Evolutionary conservation across 2,888 invertebrate species (phyloP).

Genomic region (Malacosoma neustria): DNA sequence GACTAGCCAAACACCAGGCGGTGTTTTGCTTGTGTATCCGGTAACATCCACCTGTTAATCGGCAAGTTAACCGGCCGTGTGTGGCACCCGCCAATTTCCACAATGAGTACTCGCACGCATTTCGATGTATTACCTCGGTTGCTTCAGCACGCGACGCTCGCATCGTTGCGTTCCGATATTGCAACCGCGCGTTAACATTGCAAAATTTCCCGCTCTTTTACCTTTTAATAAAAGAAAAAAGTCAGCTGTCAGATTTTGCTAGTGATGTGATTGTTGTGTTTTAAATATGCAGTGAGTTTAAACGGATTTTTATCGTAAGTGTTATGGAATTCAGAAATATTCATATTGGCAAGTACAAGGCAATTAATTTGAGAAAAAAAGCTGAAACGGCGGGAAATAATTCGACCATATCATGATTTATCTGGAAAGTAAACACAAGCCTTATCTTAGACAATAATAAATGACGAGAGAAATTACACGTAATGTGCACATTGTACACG

Average conservation of each 20-base stretch:
- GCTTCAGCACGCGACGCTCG: conserved; percentile 61
- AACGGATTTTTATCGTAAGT: conserved; percentile 1
- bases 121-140: conserved; percentile 50
- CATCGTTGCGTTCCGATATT: conserved; percentile 47
- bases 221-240: conserved; percentile 18
- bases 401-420: not conserved
- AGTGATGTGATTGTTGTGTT: conserved; percentile 25
- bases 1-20: too few species aligned
- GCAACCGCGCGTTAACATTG: conserved; percentile 24
- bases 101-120: conserved; percentile 44
- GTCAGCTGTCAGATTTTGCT: conserved; percentile 21
- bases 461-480: not conserved
- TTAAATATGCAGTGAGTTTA: conserved; percentile 4
- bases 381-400: not conserved
- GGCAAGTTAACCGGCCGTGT: conserved; percentile 17
- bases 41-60: conserved; percentile 6
- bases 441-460: not conserved
- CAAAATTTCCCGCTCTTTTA: conserved; percentile 26
- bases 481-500: too few species aligned
- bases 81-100: conserved; percentile 39
- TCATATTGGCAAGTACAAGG: not conserved
- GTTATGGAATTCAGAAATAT: not conserved
- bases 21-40: not conserved
- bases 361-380: not conserved
- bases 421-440: not conserved